These are phyloP conservation scores for Clepsis dumicolana DNA, from an alignment of 2,888 invertebrate genomes.

Conservation along the genomic window DNA sequence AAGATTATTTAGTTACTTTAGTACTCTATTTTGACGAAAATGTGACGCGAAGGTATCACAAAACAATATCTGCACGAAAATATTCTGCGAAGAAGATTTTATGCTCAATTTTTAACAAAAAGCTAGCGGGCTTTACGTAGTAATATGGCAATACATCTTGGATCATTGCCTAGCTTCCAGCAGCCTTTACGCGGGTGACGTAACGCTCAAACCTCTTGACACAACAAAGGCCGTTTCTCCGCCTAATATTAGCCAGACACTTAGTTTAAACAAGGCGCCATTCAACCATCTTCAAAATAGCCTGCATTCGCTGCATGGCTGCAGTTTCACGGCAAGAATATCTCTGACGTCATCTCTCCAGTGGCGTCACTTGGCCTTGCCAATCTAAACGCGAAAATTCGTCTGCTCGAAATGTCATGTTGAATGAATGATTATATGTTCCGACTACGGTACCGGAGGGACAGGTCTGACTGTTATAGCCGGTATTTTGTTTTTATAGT, in stretches of 20 bases:
- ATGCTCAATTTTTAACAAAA: conserved; percentile 12
- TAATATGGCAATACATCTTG: conserved; percentile 34
- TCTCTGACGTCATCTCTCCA: conserved; percentile 51
- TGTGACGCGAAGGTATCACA: neutral
- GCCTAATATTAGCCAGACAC: conserved; percentile 42
- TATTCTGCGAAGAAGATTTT: neutral
- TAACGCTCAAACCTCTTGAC: conserved; percentile 36
- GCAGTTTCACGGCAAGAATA: conserved; percentile 36
- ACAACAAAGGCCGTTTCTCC: conserved; percentile 36
- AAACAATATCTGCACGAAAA: neutral
- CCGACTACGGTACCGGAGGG: conserved; percentile 23
- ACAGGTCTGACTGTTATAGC: conserved; percentile 23
- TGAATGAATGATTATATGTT: conserved; percentile 28
- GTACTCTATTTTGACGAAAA: neutral
- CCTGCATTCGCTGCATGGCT: conserved; percentile 35
- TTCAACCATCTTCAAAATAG: conserved; percentile 46
- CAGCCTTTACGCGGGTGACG: conserved; percentile 16
- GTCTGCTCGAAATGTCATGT: conserved; percentile 20
- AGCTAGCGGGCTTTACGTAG: conserved; percentile 19
- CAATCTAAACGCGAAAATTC: conserved; percentile 40
- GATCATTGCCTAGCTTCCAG: conserved; percentile 24
- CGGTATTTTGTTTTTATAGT: conserved; percentile 25
- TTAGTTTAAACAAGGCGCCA: conserved; percentile 42
- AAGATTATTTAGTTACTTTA: neutral
- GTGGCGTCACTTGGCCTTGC: conserved; percentile 61